Conservation (phyloP, 1,140 invertebrate species). For the Hypsibius dujardini region DNA sequence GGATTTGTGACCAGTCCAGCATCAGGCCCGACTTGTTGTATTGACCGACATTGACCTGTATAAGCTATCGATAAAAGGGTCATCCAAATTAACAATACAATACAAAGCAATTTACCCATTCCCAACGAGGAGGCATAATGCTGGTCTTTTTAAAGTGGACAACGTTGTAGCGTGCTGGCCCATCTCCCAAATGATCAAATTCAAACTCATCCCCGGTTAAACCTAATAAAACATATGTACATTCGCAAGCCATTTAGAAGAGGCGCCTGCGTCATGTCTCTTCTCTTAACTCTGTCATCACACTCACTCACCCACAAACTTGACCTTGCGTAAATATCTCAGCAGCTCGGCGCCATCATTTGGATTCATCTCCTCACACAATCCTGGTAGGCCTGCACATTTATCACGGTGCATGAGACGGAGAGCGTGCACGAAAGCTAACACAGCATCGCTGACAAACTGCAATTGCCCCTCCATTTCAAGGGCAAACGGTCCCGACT, state of each 20-base stretch:
- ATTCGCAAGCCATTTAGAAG: too few species aligned
- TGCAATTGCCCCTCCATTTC: conserved; percentile 68
- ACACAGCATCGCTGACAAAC: conserved; percentile 75
- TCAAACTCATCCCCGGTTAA: conserved; percentile 70
- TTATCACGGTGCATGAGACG: conserved; percentile 63
- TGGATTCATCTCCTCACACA: conserved; percentile 71
- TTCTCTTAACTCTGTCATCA: too few species aligned
- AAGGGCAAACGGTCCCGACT: conserved; percentile 41
- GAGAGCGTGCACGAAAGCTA: conserved; percentile 72
- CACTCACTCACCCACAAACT: too few species aligned
- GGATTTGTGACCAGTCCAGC: conserved; percentile 48
- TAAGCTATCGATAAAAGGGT: not conserved
- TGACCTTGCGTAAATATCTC: conserved; percentile 59
- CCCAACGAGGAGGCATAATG: conserved; percentile 57
- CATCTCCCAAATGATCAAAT: conserved; percentile 72
- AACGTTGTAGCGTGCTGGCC: conserved; percentile 79
- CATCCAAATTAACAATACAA: not conserved
- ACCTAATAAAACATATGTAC: conserved; percentile 42
- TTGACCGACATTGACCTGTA: conserved; percentile 42
- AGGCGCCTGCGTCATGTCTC: too few species aligned
- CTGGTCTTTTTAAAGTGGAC: conserved; percentile 73
- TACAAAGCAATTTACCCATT: conserved; percentile 38
- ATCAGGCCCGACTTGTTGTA: conserved; percentile 56
- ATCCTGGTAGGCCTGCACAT: conserved; percentile 47
- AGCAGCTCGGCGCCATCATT: conserved; percentile 63